Evolutionary conservation across 1,140 invertebrate species (phyloP), one percentile per base, ranked within the genome.

Genomic region (Caenorhabditis tropicalis): DNA sequence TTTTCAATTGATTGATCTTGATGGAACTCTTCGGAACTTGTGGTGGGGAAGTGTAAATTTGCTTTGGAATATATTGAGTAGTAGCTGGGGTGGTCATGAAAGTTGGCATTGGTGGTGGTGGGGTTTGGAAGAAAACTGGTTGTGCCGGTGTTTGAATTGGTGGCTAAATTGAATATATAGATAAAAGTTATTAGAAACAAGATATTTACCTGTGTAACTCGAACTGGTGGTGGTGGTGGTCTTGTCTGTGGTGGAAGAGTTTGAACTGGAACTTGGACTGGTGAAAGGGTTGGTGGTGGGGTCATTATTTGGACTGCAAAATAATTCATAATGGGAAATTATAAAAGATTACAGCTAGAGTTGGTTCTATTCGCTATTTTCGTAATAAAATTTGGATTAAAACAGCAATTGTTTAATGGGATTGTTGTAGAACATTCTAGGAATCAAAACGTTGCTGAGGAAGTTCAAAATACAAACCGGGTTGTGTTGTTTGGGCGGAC

Each of bases 381-480:
- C n/a, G 39, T 43, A 12, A 51, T 51, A 5, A 51, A 51, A 51
- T 21, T 9, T 21, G 49, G 19, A n/a, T 51, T n/a, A n/a, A n/a
- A n/a, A n/a, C n/a, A n/a, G n/a, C n/a, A n/a, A n/a, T n/a, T n/a
- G n/a, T n/a, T n/a, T n/a, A n/a, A n/a, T n/a, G n/a, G n/a, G n/a
- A n/a, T n/a, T n/a, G n/a, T n/a, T n/a, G n/a, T n/a, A 24, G 24
- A 24, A 74, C 36, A 74, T 74, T 74, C 36, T 24, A 31, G 4
- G 27, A 21, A 51, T 21, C 43, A 36, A 24, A 29, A n/a, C 15
- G 10, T 81, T 81, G n/a, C n/a, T 80, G 70, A 43, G 10, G 65
- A 79, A 81, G 39, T n/a, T 58, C 16, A 80, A 74, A 31, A 6
- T 86, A 51, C 49, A 58, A 79, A 86, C 79, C 31, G 31, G 83